A percentile compares a stretch with the other conserved stretches of the same genome.
Conservation (phyloP, 2,888 invertebrate species). For the Agrotis clavis region DNA sequence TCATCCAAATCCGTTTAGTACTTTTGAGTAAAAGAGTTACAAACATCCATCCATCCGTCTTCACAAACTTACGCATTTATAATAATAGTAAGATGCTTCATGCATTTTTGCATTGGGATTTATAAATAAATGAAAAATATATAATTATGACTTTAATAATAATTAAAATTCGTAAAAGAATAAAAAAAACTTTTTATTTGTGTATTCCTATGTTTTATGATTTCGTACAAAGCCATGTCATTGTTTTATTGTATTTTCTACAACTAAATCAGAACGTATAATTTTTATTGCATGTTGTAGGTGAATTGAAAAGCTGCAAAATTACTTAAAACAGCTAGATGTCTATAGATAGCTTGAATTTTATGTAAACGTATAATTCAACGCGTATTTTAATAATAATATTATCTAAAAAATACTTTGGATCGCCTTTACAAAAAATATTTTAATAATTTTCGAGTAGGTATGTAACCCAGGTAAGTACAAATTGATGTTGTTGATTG, state of each 20-base stretch:
- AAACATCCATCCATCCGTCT: too few relatives aligned
- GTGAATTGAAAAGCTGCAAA: neutral
- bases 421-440: too few relatives aligned
- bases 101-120: neutral
- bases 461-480: neutral
- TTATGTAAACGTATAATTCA: too few relatives aligned
- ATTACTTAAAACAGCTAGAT: slow-evolving; percentile 18
- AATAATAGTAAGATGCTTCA: neutral
- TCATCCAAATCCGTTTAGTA: too few relatives aligned
- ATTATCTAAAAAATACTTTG: too few relatives aligned
- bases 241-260: slow-evolving; percentile 44
- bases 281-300: slow-evolving; percentile 29
- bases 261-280: slow-evolving; percentile 3
- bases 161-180: neutral
- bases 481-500: too few relatives aligned
- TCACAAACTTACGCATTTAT: too few relatives aligned
- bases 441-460: too few relatives aligned
- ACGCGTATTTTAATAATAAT: too few relatives aligned
- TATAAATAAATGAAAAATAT: too few relatives aligned
- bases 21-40: too few relatives aligned
- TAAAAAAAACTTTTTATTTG: neutral
- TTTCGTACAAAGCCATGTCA: slow-evolving; percentile 22
- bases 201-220: neutral
- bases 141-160: neutral
- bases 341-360: neutral